Percentiles rank a stretch among this genome's conserved stretches.
Evolutionary conservation across 2,797 vertebrate species (phyloP).

Genomic region (Melanotaenia trifasciata): DNA sequence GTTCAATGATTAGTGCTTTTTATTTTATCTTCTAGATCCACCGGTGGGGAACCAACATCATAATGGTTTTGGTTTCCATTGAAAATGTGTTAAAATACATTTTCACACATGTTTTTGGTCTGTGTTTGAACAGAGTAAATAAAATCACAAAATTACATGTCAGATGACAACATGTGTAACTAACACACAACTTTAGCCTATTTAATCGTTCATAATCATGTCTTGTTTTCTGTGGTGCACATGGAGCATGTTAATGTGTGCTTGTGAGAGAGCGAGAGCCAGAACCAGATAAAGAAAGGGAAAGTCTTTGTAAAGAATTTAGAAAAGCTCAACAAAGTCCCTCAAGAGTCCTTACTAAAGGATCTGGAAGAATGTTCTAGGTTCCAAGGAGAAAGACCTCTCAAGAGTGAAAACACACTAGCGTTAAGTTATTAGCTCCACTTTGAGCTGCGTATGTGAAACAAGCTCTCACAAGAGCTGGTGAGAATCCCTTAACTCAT

Average conservation of each 20-base stretch:
- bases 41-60: neutral
- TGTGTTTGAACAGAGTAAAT: slow-evolving; percentile 13
- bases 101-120: neutral
- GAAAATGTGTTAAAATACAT: slow-evolving; percentile 22
- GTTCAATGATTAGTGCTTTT: neutral
- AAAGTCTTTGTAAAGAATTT: slow-evolving; percentile 78
- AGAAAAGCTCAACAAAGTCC: slow-evolving; percentile 81
- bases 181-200: slow-evolving; percentile 29
- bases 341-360: slow-evolving; percentile 84
- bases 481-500: slow-evolving; percentile 95
- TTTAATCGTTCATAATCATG: slow-evolving; percentile 36
- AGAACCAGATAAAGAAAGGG: slow-evolving; percentile 66
- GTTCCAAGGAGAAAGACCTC: slow-evolving; percentile 84
- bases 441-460: slow-evolving; percentile 89
- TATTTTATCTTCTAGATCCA: neutral
- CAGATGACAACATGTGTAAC: slow-evolving; percentile 22
- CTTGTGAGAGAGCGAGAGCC: slow-evolving; percentile 37
- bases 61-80: slow-evolving; percentile 1
- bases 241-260: slow-evolving; percentile 30
- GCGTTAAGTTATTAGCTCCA: slow-evolving; percentile 89
- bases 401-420: slow-evolving; percentile 88
- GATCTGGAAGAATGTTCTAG: slow-evolving; percentile 86
- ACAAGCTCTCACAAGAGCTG: slow-evolving; percentile 89
- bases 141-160: slow-evolving; percentile 4
- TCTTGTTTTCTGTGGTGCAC: slow-evolving; percentile 29